Percentiles rank a stretch among this genome's conserved stretches.
Evolutionary conservation across 2,888 invertebrate species (phyloP).

Genomic region (Hoplodrina ambigua): DNA sequence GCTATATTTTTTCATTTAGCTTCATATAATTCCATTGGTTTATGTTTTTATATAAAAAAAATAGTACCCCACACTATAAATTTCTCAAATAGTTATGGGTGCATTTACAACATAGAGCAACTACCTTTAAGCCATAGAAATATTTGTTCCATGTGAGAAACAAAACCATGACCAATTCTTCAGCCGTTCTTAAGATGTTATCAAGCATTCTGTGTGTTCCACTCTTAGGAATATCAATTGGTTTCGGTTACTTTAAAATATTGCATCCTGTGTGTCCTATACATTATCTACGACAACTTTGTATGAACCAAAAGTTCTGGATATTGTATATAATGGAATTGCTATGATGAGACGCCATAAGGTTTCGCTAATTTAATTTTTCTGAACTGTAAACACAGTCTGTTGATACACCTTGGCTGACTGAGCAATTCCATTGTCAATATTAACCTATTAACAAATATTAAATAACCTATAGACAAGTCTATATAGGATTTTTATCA

Average conservation of each 20-base stretch:
- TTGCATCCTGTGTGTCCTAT: background rate
- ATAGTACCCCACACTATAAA: too few relatives aligned
- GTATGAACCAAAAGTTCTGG: conserved; percentile 1
- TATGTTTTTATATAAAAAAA: too few relatives aligned
- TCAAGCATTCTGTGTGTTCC: background rate
- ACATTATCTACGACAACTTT: conserved; percentile 12
- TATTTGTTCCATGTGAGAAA: too few relatives aligned
- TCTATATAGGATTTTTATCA: background rate
- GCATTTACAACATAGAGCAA: too few relatives aligned
- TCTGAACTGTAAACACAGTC: conserved; percentile 77
- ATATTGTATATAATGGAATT: conserved; percentile 40
- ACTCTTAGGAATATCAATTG: background rate
- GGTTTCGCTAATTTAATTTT: conserved; percentile 84
- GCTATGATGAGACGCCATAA: conserved; percentile 85
- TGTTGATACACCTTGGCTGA: conserved; percentile 89
- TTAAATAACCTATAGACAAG: background rate
- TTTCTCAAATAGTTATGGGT: too few relatives aligned
- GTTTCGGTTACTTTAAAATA: background rate
- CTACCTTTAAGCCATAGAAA: too few relatives aligned
- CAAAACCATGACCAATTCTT: too few relatives aligned
- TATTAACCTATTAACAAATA: background rate
- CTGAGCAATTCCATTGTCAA: conserved; percentile 76
- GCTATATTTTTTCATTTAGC: too few relatives aligned
- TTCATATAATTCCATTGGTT: too few relatives aligned
- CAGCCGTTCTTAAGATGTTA: too few relatives aligned